Conservation (phyloP, 1,140 invertebrate species). For the Nephila pilipes region DNA sequence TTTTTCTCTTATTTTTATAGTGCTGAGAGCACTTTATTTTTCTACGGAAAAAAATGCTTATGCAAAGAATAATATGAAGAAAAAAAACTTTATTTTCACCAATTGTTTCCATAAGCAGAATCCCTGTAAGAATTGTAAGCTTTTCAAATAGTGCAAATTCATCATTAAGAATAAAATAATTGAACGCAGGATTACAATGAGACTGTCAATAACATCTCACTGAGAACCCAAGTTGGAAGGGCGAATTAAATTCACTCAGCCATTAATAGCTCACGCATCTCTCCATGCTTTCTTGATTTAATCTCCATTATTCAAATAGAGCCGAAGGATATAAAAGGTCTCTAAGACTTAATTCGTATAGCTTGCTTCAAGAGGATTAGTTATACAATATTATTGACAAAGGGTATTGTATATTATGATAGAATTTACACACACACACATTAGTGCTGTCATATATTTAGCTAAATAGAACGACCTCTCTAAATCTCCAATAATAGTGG, state of each 20-base stretch:
- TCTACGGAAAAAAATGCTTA: no score
- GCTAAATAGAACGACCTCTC: no score
- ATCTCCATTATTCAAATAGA: slow-evolving; percentile 8
- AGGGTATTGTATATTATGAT: background rate
- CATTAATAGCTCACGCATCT: background rate
- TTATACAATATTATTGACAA: background rate
- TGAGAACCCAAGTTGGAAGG: background rate
- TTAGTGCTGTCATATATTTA: background rate
- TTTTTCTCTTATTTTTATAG: no score
- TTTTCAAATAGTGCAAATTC: background rate
- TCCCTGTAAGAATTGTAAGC: no score
- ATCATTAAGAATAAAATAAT: background rate
- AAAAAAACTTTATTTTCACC: no score
- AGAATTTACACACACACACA: background rate
- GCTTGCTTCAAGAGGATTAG: background rate
- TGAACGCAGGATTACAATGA: background rate
- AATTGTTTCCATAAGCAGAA: no score
- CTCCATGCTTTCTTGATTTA: background rate
- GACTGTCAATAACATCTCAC: background rate
- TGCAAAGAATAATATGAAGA: no score
- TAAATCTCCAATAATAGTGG: no score
- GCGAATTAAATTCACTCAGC: background rate
- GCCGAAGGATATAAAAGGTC: background rate
- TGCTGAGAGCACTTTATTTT: no score
- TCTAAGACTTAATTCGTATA: background rate